Evolutionary conservation across 1,140 invertebrate genomes (phyloP), one percentile per base, ranked within the genome.

Genomic region (Idris sp.): DNA sequence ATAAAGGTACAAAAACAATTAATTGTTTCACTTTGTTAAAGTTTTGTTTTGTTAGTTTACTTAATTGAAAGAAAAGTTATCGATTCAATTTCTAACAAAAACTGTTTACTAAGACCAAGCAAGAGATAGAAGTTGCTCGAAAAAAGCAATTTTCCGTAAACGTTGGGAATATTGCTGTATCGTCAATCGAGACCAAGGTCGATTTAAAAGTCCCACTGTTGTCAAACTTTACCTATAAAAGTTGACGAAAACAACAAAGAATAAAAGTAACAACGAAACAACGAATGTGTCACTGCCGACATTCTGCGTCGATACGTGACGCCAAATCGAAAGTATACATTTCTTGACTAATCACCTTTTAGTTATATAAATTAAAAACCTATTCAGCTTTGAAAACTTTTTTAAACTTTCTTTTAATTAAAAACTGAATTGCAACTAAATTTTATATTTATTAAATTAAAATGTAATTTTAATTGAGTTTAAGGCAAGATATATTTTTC

Each of bases 171-270:
- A 69, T 61, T 61, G 46, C n/a, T n/a, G n/a, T n/a, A n/a, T n/a
- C n/a, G n/a, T n/a, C n/a, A n/a, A n/a, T n/a, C n/a, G n/a, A n/a
- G n/a, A n/a, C n/a, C n/a, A n/a, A 74, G 56, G 56, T 53, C 53
- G 59, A 72, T 72, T 78, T 59, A 58, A 77, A 79, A 72, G 41
- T 64, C 53, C 26, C 38, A 44, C 25, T 28, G 35, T 49, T 61
- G 61, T 56, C 59, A 36, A 84, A 84, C 77, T 85, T 83, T 84
- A 64, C 61, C 77, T 80, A 84, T 85, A 84, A 84, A 82, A 83
- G 71, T 82, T 76, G 78, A 79, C 73, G 67, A 67, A 58, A 79
- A 74, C 53, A 54, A 46, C 36, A 25, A 68, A 77, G 74, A 83
- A 84, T 82, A 81, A 84, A 82, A 84, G 69, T 75, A 65, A 56